Evolutionary conservation across 92 coral and sea anemone species (phyloP).

Genomic region (Palythoa grandis): DNA sequence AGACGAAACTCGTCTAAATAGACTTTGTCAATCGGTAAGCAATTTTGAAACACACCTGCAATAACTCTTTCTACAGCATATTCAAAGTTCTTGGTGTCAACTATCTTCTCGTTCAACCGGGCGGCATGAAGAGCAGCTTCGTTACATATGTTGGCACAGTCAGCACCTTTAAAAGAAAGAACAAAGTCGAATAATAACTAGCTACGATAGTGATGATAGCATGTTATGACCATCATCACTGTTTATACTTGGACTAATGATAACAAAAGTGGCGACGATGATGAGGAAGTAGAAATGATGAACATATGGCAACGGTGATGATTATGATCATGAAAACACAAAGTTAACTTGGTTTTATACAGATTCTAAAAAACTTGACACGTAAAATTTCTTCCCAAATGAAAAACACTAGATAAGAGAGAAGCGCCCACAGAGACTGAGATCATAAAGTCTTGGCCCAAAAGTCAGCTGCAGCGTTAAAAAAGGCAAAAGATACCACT

Average conservation of each 20-base stretch:
- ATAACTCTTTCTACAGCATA: constrained; percentile 97
- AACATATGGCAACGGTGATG: no score
- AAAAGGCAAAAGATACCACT: no score
- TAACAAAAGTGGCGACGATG: neutral
- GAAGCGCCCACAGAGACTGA: no score
- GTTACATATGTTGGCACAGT: constrained; percentile 94
- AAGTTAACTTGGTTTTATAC: no score
- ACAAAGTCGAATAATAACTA: neutral
- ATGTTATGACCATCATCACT: neutral
- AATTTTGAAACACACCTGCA: constrained; percentile 70
- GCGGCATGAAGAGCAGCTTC: constrained; percentile 99
- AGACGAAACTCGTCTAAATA: no score
- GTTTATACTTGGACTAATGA: neutral
- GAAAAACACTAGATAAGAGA: no score
- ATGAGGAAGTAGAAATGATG: neutral
- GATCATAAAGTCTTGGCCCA: no score
- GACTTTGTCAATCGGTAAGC: neutral
- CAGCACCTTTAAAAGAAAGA: constrained; percentile 73
- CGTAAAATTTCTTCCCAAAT: no score
- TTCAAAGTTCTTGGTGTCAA: constrained; percentile 93
- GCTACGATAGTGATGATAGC: neutral
- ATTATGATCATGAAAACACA: no score
- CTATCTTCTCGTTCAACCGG: constrained; percentile 84
- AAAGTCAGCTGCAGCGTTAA: no score
- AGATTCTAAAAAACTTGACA: no score